Evolutionary conservation across 2,797 vertebrate genomes (phyloP), one percentile per base, ranked within the genome.

Genomic region (Microcaecilia unicolor): DNA sequence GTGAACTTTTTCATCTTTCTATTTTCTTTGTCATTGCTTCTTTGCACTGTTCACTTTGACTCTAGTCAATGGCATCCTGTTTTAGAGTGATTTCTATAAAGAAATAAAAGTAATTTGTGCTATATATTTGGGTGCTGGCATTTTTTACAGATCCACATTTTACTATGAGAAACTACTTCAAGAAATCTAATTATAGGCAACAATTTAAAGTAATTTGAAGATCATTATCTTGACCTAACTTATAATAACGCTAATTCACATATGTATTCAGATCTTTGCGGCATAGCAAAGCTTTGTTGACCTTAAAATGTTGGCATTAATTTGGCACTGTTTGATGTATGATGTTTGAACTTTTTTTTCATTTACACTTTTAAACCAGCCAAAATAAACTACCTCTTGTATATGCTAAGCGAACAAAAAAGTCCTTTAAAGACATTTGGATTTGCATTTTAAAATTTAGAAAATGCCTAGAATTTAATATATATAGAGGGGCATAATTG

Each of bases 311-410:
- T 20, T 32, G 34, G 27, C 34, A 22, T 22, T 32, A 22, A 35
- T 29, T 24, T 41, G 26, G 27, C 10, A 6, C 23, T 29, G 37
- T 19, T 8, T 37, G 38, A 48, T 29, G 25, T 11, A 22, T 21
- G 37, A 22, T 29, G 13, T 22, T 47, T 28, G 18, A 1, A 10
- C 36, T 23, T 42, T 51, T 43, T 41, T 36, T 28, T 12, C 20
- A 25, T 61, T 51, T 53, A 37, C 39, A 15, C 37, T 35, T 18
- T 24, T 7, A 8, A n/a, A 2, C 36, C 31, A 35, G 39, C 41
- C 44, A 58, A 55, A 41, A 25, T 43, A 62, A 66, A 60, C 41
- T 33, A 21, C 15, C 24, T 33, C 48, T 35, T 45, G 40, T 49
- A 50, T 48, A 12, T 23, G 15, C 7, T 10, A 17, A 53, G 29